phyloP scores from a whole-genome alignment of 2,797 vertebrate species.

The Poecilia gillii region DNA sequence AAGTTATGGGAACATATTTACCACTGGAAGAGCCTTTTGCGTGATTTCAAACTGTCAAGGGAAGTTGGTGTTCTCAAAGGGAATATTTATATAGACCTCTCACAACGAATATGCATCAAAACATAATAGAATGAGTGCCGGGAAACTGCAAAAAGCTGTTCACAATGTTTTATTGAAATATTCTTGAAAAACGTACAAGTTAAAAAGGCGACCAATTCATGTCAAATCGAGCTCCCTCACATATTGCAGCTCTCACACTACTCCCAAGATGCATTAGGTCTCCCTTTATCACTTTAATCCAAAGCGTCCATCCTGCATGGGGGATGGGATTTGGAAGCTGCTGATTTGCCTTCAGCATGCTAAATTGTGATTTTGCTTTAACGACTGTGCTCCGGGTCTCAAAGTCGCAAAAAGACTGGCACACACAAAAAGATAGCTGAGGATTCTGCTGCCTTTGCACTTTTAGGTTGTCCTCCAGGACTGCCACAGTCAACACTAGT shows the following conservation, averaged over 20 bases:
- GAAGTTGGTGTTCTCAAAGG: conserved; percentile 40
- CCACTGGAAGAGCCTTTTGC: conserved; percentile 26
- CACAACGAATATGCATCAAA: conserved; percentile 41
- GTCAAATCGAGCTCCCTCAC: conserved; percentile 64
- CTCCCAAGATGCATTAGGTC: conserved; percentile 62
- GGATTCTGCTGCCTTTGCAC: conserved; percentile 42
- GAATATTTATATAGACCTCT: conserved; percentile 47
- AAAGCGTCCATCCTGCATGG: conserved; percentile 58
- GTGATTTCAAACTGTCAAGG: conserved; percentile 51
- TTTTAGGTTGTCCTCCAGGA: conserved; percentile 39
- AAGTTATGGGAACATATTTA: conserved; percentile 52
- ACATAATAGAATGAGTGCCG: conserved; percentile 34
- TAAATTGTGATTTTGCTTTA: conserved; percentile 52
- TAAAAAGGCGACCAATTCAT: conserved; percentile 64
- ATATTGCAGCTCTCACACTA: conserved; percentile 41
- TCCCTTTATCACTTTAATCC: conserved; percentile 73
- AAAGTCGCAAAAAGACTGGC: conserved; percentile 26
- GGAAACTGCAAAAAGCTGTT: conserved; percentile 44
- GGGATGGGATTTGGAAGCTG: conserved; percentile 64
- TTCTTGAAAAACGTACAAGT: conserved; percentile 58
- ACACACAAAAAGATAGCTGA: conserved; percentile 37
- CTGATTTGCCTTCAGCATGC: conserved; percentile 70
- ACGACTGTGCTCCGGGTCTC: conserved; percentile 37
- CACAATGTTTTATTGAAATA: conserved; percentile 46
- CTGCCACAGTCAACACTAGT: background rate